Base-by-base conservation (phyloP, 1,140 invertebrate genomes). In the Penaeus japonicus region DNA sequence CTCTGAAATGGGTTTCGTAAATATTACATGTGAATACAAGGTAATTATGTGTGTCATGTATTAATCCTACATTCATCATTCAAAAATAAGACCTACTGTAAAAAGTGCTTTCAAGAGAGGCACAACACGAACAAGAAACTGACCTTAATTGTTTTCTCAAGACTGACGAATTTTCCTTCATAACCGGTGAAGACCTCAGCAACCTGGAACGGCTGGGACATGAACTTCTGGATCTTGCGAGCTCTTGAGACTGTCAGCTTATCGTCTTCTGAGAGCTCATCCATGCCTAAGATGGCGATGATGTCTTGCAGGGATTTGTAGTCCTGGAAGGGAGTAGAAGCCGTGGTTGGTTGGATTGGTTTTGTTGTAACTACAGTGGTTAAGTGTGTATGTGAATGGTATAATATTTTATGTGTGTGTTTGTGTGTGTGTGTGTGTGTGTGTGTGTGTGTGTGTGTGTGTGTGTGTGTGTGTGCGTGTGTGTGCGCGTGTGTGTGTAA, bases 231-330 rank as follows among this genome's bases (percentile, higher is more conserved):
- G 90, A 95, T 95, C 91, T 95, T 95, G 84, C 95, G 93, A 73
- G 95, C 95, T 87, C 95, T 92, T 24, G 94, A 92, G 10, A 95
- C 95, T 32, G 94, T 95, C 79, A 95, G 91, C 91, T 95, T 95
- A 91, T 95, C 95, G 89, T 95, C 95, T 92, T 95, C 95, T 84
- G 94, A 95, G 92, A 95, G 93, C 91, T 95, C 95, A 91, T 95
- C 95, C 95, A 95, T 95, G 93, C 94, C 94, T 91, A 95, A 91
- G 91, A 95, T 95, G 90, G 94, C 95, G 92, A 95, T 95, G 91
- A 95, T 95, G 92, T 95, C 95, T 92, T 95, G 95, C 7, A 95
- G 93, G 18, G 95, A 95, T 91, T 95, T 95, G 92, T 95, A 95
- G 91, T 95, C 94, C 93, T 94, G 90, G 24, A 92, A 59, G 27